Conservation (phyloP, 2,888 invertebrate genomes). For the Limnephilus auricula region DNA sequence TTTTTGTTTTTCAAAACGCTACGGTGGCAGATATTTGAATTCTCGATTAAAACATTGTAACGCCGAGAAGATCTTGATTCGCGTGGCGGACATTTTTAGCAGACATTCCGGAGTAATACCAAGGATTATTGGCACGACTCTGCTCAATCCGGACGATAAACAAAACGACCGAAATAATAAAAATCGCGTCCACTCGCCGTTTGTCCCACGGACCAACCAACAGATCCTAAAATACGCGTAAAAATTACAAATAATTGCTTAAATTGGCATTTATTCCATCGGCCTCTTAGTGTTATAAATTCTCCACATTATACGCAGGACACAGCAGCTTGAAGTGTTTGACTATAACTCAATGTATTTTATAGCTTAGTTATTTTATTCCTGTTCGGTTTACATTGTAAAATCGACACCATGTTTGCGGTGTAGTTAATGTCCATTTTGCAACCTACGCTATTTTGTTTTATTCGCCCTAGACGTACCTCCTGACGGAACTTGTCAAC, state of each 20-base stretch:
- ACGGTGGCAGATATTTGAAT: not conserved
- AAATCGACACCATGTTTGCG: slow-evolving; percentile 40
- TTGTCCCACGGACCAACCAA: slow-evolving; percentile 14
- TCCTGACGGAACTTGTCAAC: slow-evolving; percentile 6
- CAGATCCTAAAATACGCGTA: slow-evolving; percentile 54
- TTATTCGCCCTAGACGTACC: slow-evolving; percentile 5
- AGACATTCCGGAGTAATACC: slow-evolving; percentile 13
- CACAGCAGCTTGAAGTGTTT: slow-evolving; percentile 5
- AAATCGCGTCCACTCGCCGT: slow-evolving; percentile 41
- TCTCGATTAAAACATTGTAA: slow-evolving; percentile 19
- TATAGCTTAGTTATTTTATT: slow-evolving; percentile 52
- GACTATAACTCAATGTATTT: slow-evolving; percentile 60
- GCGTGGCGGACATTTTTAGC: slow-evolving; percentile 21
- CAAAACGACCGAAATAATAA: slow-evolving; percentile 39
- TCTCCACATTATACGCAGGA: slow-evolving; percentile 57
- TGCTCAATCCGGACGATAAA: slow-evolving; percentile 41
- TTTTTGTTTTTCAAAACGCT: not conserved
- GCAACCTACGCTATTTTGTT: not conserved
- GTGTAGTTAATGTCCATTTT: slow-evolving; percentile 9
- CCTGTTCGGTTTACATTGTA: slow-evolving; percentile 18
- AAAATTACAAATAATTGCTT: slow-evolving; percentile 66
- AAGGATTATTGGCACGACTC: slow-evolving; percentile 24
- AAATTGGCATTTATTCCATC: slow-evolving; percentile 58
- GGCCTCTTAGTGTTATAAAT: slow-evolving; percentile 60
- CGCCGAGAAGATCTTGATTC: not conserved